These are phyloP conservation scores for Petrolisthes cinctipes DNA, from an alignment of 2,888 invertebrate species.

Conservation along the genomic window DNA sequence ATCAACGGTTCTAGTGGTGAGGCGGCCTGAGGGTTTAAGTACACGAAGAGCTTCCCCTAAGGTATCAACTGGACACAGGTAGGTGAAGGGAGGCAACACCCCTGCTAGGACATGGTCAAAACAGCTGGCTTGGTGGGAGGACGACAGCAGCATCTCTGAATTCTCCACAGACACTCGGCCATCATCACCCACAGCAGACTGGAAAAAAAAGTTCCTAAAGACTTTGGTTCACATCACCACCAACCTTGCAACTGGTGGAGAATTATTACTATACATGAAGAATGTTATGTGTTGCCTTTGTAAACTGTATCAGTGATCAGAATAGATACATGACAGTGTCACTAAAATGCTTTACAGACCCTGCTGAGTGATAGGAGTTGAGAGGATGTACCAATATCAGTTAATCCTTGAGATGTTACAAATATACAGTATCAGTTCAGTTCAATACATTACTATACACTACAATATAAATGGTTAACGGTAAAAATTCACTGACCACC, in stretches of 20 bases:
- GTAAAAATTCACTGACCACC: too few species aligned
- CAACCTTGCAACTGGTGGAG: not conserved
- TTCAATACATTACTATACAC: too few species aligned
- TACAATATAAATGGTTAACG: too few species aligned
- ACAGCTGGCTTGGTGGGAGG: slow-evolving; percentile 43
- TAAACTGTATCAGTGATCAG: not conserved
- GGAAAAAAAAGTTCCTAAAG: slow-evolving; percentile 12
- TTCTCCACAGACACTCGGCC: slow-evolving; percentile 64
- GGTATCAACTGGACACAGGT: slow-evolving; percentile 24
- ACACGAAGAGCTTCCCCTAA: slow-evolving; percentile 55
- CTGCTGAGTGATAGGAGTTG: not conserved
- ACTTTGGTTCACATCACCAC: not conserved
- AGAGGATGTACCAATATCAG: not conserved
- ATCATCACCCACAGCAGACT: slow-evolving; percentile 55
- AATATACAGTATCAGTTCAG: too few species aligned
- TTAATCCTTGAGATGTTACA: not conserved
- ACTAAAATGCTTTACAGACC: not conserved
- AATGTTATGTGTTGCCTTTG: not conserved
- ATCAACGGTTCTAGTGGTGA: slow-evolving; percentile 41
- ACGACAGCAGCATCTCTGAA: slow-evolving; percentile 54
- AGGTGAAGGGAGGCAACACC: slow-evolving; percentile 55
- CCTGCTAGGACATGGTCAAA: slow-evolving; percentile 58
- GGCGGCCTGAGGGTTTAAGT: slow-evolving; percentile 57
- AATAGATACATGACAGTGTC: not conserved
- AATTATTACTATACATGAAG: not conserved